Evolutionary conservation across 2,888 invertebrate genomes (phyloP), one percentile per base, ranked within the genome.

Genomic region (Hydropsyche betteni): DNA sequence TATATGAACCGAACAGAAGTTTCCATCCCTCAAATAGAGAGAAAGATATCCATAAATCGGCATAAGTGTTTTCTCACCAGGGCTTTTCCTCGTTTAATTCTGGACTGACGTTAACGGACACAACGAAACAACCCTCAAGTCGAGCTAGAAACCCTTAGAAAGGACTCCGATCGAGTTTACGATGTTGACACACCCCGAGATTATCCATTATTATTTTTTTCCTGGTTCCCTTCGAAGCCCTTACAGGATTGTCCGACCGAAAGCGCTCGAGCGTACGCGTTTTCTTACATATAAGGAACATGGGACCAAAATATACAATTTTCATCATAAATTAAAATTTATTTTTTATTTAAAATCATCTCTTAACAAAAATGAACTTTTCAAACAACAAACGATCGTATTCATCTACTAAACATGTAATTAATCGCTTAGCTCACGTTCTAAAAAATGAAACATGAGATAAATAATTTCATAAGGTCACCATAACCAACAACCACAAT

Each of bases 191-290:
- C 10, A 36, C 64, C 34, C 64, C 12, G 34, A 36, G 64, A 64
- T 64, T 64, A 64, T 64, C 64, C 64, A 64, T n/a, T 64, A 34
- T 64, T 64, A 44, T 64, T 64, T 64, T 64, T 64, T 64, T 58
- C 58, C 12, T 53, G 24, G 24, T 24, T 12, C 53, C 33, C 5
- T 61, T 61, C 33, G n/a, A 24, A 24, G 24, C 24, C 24, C 24
- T 24, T 24, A 24, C 24, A 24, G 24, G 24, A 24, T 24, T 24
- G 24, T 24, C 24, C 4, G 33, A 16, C 61, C 61, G 61, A 61
- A 61, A 61, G 5, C 33, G 61, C 33, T 33, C 16, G 33, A 24
- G 16, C 61, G 33, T 4, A 10, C 61, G 24, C 10, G 33, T 61
- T 24, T 61, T 24, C 61, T 16, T 61, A 16, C 33, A 16, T 16